These are phyloP conservation scores for Drosophila algonquin DNA, from an alignment of 2,888 invertebrate species.

Conservation along the genomic window DNA sequence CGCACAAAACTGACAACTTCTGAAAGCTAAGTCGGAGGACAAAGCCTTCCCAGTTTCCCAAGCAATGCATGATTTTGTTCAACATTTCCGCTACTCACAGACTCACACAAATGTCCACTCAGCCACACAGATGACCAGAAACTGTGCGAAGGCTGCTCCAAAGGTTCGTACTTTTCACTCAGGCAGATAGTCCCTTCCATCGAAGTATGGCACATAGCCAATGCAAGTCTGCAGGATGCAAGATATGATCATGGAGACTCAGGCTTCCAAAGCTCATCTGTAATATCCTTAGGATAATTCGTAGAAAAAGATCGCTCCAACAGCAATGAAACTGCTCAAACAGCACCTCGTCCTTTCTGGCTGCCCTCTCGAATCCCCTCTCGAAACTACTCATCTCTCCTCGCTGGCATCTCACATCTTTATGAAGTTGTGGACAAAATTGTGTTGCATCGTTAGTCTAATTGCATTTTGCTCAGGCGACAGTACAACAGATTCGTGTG, in stretches of 20 bases:
- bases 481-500: conserved; percentile 47
- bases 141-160: conserved; percentile 10
- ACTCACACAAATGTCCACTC: conserved; percentile 7
- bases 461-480: conserved; percentile 71
- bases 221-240: neutral
- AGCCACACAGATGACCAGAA: conserved; percentile 15
- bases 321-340: neutral
- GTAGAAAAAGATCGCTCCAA: too few relatives aligned
- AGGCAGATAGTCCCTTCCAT: neutral
- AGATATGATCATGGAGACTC: neutral
- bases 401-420: conserved; percentile 26
- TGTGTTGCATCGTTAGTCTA: conserved; percentile 79
- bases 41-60: conserved; percentile 29
- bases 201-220: neutral
- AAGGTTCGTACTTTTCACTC: neutral
- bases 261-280: too few relatives aligned
- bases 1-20: conserved; percentile 11
- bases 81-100: conserved; percentile 55
- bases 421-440: conserved; percentile 71
- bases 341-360: conserved; percentile 3
- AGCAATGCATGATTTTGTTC: conserved; percentile 52
- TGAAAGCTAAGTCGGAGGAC: conserved; percentile 5
- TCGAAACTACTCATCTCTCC: conserved; percentile 19
- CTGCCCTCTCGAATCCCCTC: conserved; percentile 13
- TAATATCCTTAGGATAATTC: too few relatives aligned